phyloP scores from a whole-genome alignment of 2,113 vertebrate genomes.

The human region DNA sequence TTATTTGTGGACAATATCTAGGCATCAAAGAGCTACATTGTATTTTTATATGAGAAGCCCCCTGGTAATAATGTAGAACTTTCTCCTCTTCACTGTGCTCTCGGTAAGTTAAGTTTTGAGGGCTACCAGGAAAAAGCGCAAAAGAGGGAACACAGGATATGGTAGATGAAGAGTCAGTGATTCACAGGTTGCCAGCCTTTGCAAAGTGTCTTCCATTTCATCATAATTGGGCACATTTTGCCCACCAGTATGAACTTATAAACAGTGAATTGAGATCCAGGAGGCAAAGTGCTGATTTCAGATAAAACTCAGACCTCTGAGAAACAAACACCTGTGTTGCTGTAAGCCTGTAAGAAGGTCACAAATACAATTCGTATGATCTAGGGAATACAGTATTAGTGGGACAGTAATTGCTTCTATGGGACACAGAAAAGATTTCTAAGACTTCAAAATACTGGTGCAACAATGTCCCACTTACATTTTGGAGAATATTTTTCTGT shows the following conservation, averaged over 20 bases:
- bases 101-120: background rate
- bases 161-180: background rate
- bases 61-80: background rate
- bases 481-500: background rate
- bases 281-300: background rate
- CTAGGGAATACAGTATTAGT: background rate
- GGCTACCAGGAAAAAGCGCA: background rate
- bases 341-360: background rate
- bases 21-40: background rate
- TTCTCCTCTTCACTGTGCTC: background rate
- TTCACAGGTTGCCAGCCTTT: accelerated
- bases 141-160: background rate
- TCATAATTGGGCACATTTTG: background rate
- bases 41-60: background rate
- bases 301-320: background rate
- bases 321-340: background rate
- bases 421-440: background rate
- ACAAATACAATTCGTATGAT: background rate
- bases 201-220: background rate
- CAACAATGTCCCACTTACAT: background rate
- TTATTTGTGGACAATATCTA: background rate
- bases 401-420: background rate
- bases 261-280: background rate
- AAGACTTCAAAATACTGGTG: background rate
- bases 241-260: background rate